phyloP scores from a whole-genome alignment of 2,888 invertebrate species.

The Drosophila anomalata region DNA sequence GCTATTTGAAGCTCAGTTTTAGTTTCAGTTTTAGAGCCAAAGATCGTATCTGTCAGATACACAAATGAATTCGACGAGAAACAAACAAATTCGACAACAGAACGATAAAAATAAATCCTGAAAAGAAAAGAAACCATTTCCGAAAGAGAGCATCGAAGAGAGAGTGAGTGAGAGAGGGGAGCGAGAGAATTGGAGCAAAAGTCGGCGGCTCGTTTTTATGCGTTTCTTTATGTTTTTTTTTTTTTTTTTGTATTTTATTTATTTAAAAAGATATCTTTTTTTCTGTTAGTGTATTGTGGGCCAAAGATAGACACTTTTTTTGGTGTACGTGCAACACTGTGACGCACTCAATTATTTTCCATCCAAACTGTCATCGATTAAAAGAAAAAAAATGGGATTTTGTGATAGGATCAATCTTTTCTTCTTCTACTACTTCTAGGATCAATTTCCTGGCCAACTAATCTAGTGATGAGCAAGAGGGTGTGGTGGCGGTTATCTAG shows the following conservation, averaged over 20 bases:
- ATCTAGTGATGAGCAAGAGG: too few relatives aligned
- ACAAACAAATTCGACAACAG: conserved; percentile 64
- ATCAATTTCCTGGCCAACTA: conserved; percentile 33
- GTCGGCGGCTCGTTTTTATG: conserved; percentile 26
- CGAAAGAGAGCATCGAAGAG: conserved; percentile 32
- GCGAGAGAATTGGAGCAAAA: conserved; percentile 61
- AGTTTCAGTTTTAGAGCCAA: conserved; percentile 6
- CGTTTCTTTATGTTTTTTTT: conserved; percentile 38
- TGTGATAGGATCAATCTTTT: conserved; percentile 24
- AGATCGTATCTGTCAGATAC: conserved; percentile 12
- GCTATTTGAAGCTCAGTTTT: conserved; percentile 20
- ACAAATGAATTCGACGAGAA: conserved; percentile 6
- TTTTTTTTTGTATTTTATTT: conserved; percentile 22
- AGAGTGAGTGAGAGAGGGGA: conserved; percentile 27
- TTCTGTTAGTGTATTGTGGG: conserved; percentile 15
- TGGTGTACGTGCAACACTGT: conserved; percentile 25
- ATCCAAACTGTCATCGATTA: conserved; percentile 35
- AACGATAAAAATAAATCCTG: conserved; percentile 81
- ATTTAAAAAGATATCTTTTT: conserved; percentile 5
- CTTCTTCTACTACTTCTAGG: conserved; percentile 13
- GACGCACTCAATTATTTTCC: conserved; percentile 40
- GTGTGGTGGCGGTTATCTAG: neutral
- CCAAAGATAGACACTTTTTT: conserved; percentile 36
- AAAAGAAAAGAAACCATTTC: conserved; percentile 33
- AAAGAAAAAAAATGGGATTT: conserved; percentile 1